Evolutionary conservation across 2,888 invertebrate genomes (phyloP), one percentile per base, ranked within the genome.

Genomic region (Macropis europaea): DNA sequence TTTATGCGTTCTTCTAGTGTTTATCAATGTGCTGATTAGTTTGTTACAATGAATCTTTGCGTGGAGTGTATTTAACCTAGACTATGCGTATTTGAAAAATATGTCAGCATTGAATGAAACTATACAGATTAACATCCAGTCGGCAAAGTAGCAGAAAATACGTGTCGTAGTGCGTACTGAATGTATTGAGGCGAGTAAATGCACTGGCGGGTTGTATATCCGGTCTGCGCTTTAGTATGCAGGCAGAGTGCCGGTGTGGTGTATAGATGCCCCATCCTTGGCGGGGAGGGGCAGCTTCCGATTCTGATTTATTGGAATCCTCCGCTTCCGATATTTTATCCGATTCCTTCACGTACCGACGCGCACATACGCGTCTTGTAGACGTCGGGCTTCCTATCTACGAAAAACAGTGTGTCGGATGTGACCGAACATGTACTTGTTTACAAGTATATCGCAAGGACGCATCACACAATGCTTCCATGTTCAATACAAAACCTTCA

Each of bases 291-390:
- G 79, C 71, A 80, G 86, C 87, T 89, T 89, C 89, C 88, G 88
- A 88, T 87, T 87, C 85, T 87, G 87, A 87, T 88, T 88, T 87
- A 88, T 88, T 85, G 86, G 84, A 87, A 88, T 88, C 84, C 86
- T 80, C 73, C 77, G 81, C 85, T 87, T 88, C 87, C 88, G 84
- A 86, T 85, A 87, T 86, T 81, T 80, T 83, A 83, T 80, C 79
- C 82, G 81, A 84, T 83, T 79, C 82, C 75, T 81, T 75, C 82
- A 83, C 80, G 82, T 83, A 82, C 61, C 59, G 61, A 43, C 68
- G 70, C 57, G 59, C 64, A 52, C 50, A 61, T 56, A 63, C 62
- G 62, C 70, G 69, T 54, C 66, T 64, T 53, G 50, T 57, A 62
- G 66, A 64, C 73, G 68, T 71, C 56, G 60, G 53, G 61, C 66